Evolutionary conservation across 1,140 invertebrate species (phyloP).

Genomic region (Trissolcus basalis): DNA sequence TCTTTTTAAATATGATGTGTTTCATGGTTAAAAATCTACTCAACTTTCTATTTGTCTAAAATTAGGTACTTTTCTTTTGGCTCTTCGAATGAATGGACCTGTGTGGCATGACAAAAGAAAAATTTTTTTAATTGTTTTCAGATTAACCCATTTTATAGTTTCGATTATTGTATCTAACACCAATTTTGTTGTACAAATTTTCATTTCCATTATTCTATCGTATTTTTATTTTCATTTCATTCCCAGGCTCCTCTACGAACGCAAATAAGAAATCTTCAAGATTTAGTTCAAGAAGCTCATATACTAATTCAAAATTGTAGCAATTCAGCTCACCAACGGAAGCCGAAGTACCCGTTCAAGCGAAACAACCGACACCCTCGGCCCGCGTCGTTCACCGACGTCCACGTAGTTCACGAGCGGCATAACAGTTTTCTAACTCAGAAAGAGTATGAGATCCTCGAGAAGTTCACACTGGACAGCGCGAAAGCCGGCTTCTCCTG

Average conservation of each 20-base stretch:
- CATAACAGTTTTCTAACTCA: not conserved
- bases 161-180: no score
- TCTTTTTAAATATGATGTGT: no score
- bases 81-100: no score
- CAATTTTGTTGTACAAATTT: not conserved
- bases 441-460: conserved; percentile 13
- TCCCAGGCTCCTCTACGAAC: conserved; percentile 6
- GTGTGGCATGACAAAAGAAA: no score
- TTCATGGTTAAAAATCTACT: no score
- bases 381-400: not conserved
- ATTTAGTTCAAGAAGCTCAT: conserved; percentile 6
- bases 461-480: conserved; percentile 11
- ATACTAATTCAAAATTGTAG: conserved; percentile 4
- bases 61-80: no score
- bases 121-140: no score
- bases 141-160: no score
- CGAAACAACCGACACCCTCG: not conserved
- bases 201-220: conserved; percentile 1
- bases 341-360: not conserved
- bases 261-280: conserved; percentile 13
- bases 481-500: conserved; percentile 18
- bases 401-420: conserved; percentile 1
- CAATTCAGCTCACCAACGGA: not conserved
- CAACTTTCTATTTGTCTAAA: no score
- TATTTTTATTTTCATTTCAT: conserved; percentile 6